Evolutionary conservation across 2,888 invertebrate species (phyloP).

Genomic region (Hybos culiciformis): DNA sequence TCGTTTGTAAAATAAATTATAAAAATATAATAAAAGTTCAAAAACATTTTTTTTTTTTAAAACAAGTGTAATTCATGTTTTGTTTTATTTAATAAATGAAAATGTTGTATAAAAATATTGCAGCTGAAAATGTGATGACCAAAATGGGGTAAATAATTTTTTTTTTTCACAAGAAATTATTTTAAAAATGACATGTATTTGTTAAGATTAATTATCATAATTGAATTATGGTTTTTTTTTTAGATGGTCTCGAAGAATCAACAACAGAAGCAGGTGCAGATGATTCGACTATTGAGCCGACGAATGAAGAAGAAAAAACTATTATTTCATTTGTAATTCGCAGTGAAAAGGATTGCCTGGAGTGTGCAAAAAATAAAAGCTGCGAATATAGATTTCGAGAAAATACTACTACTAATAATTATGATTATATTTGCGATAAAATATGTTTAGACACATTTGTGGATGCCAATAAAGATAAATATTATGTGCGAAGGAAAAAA

Average conservation of each 20-base stretch:
- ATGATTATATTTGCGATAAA: conserved; percentile 40
- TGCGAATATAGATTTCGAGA: conserved; percentile 30
- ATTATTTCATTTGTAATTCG: conserved; percentile 30
- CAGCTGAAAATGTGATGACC: too few relatives aligned
- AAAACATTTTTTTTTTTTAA: too few relatives aligned
- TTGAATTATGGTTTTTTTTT: not conserved
- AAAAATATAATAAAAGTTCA: too few relatives aligned
- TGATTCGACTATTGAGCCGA: conserved; percentile 14
- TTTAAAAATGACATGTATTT: too few relatives aligned
- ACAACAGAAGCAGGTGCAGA: conserved; percentile 11
- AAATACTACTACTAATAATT: conserved; percentile 38
- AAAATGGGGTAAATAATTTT: too few relatives aligned
- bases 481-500: conserved; percentile 39
- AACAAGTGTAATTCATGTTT: too few relatives aligned
- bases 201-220: too few relatives aligned
- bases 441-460: conserved; percentile 41
- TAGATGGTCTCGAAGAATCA: not conserved
- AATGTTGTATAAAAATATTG: too few relatives aligned
- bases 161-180: too few relatives aligned
- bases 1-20: too few relatives aligned
- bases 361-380: conserved; percentile 24
- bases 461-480: conserved; percentile 42
- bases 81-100: too few relatives aligned
- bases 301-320: conserved; percentile 20
- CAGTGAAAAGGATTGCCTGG: conserved; percentile 21